phyloP scores from a whole-genome alignment of 2,888 invertebrate genomes.

The Lepidochrysops patricia region DNA sequence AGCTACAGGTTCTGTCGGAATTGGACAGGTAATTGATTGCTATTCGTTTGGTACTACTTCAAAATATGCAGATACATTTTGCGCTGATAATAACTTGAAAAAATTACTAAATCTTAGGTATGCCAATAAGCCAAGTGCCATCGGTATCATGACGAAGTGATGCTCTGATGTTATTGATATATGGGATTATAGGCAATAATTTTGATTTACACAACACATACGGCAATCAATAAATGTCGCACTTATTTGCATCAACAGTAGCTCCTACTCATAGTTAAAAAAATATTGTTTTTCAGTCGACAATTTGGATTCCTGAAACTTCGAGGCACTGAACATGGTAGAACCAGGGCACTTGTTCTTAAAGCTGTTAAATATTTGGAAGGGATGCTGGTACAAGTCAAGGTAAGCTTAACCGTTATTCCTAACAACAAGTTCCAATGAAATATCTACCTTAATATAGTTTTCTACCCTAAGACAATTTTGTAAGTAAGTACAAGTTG shows the following conservation, averaged over 20 bases:
- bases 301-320: conserved; percentile 93
- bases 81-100: neutral
- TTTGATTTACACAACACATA: too few relatives aligned
- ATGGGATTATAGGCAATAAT: too few relatives aligned
- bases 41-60: conserved; percentile 17
- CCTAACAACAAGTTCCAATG: too few relatives aligned
- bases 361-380: conserved; percentile 91
- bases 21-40: conserved; percentile 81
- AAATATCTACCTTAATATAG: too few relatives aligned
- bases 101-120: neutral
- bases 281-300: conserved; percentile 77
- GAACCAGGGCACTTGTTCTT: conserved; percentile 85
- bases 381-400: conserved; percentile 87
- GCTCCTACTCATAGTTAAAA: neutral
- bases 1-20: conserved; percentile 89
- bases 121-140: neutral
- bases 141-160: neutral
- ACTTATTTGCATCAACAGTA: too few relatives aligned
- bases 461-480: too few relatives aligned
- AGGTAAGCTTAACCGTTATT: too few relatives aligned
- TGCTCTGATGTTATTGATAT: neutral
- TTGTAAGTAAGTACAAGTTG: too few relatives aligned
- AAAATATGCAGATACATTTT: neutral
- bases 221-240: too few relatives aligned
- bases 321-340: conserved; percentile 84